Base-by-base conservation (phyloP, 2,113 vertebrate genomes). In the Lepidothrix coronata region DNA sequence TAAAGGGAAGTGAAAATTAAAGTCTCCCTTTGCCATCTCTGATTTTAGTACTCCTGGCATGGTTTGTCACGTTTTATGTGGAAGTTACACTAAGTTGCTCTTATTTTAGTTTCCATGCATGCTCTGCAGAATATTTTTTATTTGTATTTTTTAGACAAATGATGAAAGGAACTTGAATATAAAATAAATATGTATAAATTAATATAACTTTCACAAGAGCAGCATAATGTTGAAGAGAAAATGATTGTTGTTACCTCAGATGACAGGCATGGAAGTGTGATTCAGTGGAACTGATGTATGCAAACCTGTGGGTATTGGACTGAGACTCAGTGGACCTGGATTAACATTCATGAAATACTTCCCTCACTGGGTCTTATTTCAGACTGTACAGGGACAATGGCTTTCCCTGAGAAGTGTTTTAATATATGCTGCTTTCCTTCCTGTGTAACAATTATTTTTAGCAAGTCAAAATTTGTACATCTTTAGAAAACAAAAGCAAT, bases 271-370 rank as follows among this genome's bases (percentile, higher is more conserved):
- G 41, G 37, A 78, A 72, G 8, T 79, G 49, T 68, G 85, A 95
- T 68, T 70, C 61, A 67, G 49, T 58, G 48, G 62, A 93, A 92
- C 27, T 41, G 70, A 85, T 88, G 14, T 65, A 87, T 94, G 72
- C 70, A 88, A 68, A 78, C 57, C 62, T 78, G 20, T 21, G 30
- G 33, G 41, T 71, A 74, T 48, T 82, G 52, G 44, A 9, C 71
- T 87, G 78, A 85, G 43, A 16, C 35, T 73, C 55, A 6, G 51
- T 74, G 63, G 41, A 48, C 63, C 15, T 70, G 75, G 83, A 76
- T 80, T 79, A 92, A 72, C 59, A 51, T 93, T 91, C 55, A 74
- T 85, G 21, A 88, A 86, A 73, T 67, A 51, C 22, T 94, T 96
- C 48, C 18, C 22, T 92, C 6, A 1, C 79, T 33, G 21, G 7